A percentile compares a stretch with the other conserved stretches of the same genome.
These are phyloP conservation scores for Idaea aversata DNA, from an alignment of 2,888 invertebrate genomes.

Conservation along the genomic window DNA sequence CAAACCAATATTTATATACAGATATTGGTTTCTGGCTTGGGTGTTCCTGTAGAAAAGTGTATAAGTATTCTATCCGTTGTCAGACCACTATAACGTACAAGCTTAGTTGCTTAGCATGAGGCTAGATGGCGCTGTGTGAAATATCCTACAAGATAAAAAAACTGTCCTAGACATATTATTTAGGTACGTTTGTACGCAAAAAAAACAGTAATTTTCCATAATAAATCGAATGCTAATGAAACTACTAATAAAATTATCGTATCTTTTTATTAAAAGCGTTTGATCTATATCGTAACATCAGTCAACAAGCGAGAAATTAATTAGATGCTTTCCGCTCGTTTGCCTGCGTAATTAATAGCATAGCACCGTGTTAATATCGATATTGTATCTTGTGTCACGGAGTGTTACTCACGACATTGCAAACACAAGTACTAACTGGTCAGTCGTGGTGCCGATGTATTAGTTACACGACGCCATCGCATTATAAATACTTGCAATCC, in stretches of 20 bases:
- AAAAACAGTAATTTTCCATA: background rate
- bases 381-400: slow-evolving; percentile 35
- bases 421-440: background rate
- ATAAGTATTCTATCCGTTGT: too few relatives aligned
- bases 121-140: too few relatives aligned
- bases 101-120: too few relatives aligned
- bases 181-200: background rate
- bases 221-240: background rate
- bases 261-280: slow-evolving; percentile 49
- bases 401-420: slow-evolving; percentile 32
- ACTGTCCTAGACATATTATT: too few relatives aligned
- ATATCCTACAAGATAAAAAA: too few relatives aligned
- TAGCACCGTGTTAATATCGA: slow-evolving; percentile 47
- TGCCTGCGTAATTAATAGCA: slow-evolving; percentile 52
- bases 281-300: slow-evolving; percentile 40
- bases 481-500: background rate
- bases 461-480: background rate
- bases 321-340: slow-evolving; percentile 51
- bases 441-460: background rate
- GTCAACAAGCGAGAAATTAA: slow-evolving; percentile 55
- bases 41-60: too few relatives aligned
- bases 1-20: too few relatives aligned
- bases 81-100: too few relatives aligned
- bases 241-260: slow-evolving; percentile 7
- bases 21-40: too few relatives aligned